These are phyloP conservation scores for Dinothrombium tinctorium DNA, from an alignment of 1,140 invertebrate species.

Conservation along the genomic window DNA sequence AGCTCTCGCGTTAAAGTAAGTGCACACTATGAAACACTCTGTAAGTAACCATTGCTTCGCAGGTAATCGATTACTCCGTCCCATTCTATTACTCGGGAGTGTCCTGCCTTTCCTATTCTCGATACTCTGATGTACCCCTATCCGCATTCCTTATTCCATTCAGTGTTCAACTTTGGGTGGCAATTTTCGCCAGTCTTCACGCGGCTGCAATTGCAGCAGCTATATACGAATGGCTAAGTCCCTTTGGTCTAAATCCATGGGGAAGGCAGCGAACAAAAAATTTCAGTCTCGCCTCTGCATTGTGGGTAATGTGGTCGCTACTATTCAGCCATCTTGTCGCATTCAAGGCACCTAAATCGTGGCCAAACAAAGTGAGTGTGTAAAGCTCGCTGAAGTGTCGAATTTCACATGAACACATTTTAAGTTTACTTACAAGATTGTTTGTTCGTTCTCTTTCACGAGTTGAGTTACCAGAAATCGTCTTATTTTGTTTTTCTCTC, in stretches of 20 bases:
- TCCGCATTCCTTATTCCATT: constrained; percentile 70
- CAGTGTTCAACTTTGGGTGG: constrained; percentile 63
- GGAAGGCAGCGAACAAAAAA: constrained; percentile 73
- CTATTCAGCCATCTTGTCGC: constrained; percentile 75
- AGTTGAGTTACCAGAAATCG: no score
- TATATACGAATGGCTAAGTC: constrained; percentile 74
- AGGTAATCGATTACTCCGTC: constrained; percentile 61
- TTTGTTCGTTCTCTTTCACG: no score
- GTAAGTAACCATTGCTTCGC: constrained; percentile 12
- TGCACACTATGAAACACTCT: neutral
- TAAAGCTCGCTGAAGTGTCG: neutral
- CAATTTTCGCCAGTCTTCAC: constrained; percentile 65
- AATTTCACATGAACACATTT: neutral
- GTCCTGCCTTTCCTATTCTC: constrained; percentile 51
- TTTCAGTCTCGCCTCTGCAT: constrained; percentile 48
- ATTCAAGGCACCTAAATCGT: constrained; percentile 86
- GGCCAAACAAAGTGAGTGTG: constrained; percentile 59
- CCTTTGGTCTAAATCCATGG: constrained; percentile 86
- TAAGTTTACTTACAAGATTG: no score
- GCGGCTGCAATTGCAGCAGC: constrained; percentile 71
- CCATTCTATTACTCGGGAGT: constrained; percentile 74
- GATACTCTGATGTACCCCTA: constrained; percentile 54
- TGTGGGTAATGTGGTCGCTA: constrained; percentile 81
- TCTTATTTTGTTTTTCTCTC: no score
- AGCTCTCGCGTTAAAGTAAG: constrained; percentile 24